A percentile compares a stretch with the other conserved stretches of the same genome.
Evolutionary conservation across 2,113 vertebrate genomes (phyloP).

Genomic region (Dasypus novemcinctus): DNA sequence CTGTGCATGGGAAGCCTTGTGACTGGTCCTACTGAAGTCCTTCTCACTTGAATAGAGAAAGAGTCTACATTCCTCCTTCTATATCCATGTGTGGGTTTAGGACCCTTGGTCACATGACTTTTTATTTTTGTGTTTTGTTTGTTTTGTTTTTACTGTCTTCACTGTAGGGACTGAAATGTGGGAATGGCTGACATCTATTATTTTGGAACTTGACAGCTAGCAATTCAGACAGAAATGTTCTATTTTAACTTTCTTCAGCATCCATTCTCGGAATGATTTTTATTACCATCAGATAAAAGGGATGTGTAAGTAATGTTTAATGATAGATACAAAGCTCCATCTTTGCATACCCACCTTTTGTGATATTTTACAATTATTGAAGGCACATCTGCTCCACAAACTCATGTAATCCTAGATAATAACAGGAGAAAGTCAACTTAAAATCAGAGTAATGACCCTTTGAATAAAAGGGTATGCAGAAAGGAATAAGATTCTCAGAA

Average conservation of each 20-base stretch:
- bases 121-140: neutral
- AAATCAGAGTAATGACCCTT: neutral
- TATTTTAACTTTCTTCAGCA: slow-evolving; percentile 25
- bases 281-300: neutral
- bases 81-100: neutral
- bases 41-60: neutral
- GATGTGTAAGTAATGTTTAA: neutral
- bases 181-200: neutral
- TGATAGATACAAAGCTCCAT: neutral
- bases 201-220: neutral
- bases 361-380: neutral
- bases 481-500: neutral
- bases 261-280: neutral
- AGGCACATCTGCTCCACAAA: neutral
- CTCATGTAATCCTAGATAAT: neutral
- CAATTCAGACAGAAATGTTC: neutral
- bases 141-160: neutral
- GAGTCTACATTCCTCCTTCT: neutral
- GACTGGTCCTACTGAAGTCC: neutral
- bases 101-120: too few species aligned
- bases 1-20: neutral
- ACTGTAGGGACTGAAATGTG: neutral
- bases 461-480: neutral
- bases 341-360: neutral
- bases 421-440: neutral